Percentiles rank a stretch among this genome's conserved stretches.
Conservation (phyloP, 2,797 vertebrate genomes). For the Decapterus maruadsi region DNA sequence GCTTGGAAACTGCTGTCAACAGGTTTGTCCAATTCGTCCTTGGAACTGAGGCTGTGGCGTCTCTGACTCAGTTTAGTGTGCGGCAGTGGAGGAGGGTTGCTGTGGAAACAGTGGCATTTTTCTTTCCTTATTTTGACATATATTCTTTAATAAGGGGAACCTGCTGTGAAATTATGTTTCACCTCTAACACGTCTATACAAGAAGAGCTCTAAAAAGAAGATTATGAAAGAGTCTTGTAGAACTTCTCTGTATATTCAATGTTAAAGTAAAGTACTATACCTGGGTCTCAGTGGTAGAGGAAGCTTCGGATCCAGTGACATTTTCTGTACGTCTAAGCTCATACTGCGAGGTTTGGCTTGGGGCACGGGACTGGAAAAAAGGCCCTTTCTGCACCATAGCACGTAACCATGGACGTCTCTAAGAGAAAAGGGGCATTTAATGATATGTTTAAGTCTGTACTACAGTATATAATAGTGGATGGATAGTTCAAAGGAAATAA, state of each 20-base stretch:
- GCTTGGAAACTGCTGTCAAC: slow-evolving; percentile 85
- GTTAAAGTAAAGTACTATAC: slow-evolving; percentile 19
- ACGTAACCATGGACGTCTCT: slow-evolving; percentile 92
- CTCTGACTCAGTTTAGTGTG: slow-evolving; percentile 74
- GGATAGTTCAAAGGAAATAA: neutral
- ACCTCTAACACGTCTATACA: neutral
- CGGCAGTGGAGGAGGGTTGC: slow-evolving; percentile 70
- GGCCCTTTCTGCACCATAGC: slow-evolving; percentile 91
- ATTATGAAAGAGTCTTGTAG: neutral
- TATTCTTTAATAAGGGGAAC: neutral
- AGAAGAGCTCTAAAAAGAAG: neutral
- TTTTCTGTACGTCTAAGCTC: slow-evolving; percentile 80
- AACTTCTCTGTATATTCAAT: neutral
- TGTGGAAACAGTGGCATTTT: slow-evolving; percentile 41
- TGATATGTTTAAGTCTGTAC: neutral
- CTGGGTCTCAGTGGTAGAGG: slow-evolving; percentile 78
- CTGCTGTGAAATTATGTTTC: neutral
- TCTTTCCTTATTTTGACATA: neutral
- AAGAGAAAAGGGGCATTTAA: slow-evolving; percentile 5
- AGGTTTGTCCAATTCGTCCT: slow-evolving; percentile 70
- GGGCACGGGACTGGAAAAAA: slow-evolving; percentile 77
- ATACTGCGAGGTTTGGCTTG: slow-evolving; percentile 86
- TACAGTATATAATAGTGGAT: no score
- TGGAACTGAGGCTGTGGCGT: slow-evolving; percentile 72
- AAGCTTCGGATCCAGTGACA: slow-evolving; percentile 82